Conservation (phyloP, 1,140 invertebrate genomes). For the Zaprionus africanus region DNA sequence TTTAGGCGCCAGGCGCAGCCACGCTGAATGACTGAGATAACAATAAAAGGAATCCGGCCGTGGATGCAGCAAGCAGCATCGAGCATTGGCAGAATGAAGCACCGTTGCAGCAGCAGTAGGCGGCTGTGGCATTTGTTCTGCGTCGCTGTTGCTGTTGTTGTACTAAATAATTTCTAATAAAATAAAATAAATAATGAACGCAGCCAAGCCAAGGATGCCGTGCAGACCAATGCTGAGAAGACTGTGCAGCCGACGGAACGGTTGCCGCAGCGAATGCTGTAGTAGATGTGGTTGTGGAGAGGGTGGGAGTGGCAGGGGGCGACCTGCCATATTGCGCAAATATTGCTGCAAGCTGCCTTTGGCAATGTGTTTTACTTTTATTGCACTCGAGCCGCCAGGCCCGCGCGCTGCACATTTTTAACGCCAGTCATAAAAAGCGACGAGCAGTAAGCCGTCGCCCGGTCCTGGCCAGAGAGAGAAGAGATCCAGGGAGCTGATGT, state of each 20-base stretch:
- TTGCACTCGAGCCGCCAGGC: conserved; percentile 76
- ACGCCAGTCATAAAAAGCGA: conserved; percentile 77
- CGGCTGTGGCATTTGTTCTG: conserved; percentile 7
- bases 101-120: conserved; percentile 1
- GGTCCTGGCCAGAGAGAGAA: neutral
- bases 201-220: conserved; percentile 56
- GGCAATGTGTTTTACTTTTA: conserved; percentile 83
- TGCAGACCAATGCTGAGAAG: conserved; percentile 19
- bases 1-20: conserved; percentile 34
- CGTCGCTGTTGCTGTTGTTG: conserved; percentile 36
- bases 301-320: neutral
- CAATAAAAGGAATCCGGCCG: conserved; percentile 75
- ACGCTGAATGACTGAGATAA: conserved; percentile 78
- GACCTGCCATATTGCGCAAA: conserved; percentile 76
- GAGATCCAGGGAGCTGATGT: neutral
- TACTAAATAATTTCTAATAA: conserved; percentile 83
- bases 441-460: conserved; percentile 55
- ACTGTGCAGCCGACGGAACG: conserved; percentile 13
- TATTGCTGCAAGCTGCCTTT: conserved; percentile 80
- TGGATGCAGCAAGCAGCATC: conserved; percentile 18
- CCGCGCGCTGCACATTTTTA: conserved; percentile 77
- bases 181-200: conserved; percentile 83
- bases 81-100: conserved; percentile 40
- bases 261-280: neutral
- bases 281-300: neutral